Base-by-base conservation (phyloP, 2,888 invertebrate genomes). In the Mimas tiliae region DNA sequence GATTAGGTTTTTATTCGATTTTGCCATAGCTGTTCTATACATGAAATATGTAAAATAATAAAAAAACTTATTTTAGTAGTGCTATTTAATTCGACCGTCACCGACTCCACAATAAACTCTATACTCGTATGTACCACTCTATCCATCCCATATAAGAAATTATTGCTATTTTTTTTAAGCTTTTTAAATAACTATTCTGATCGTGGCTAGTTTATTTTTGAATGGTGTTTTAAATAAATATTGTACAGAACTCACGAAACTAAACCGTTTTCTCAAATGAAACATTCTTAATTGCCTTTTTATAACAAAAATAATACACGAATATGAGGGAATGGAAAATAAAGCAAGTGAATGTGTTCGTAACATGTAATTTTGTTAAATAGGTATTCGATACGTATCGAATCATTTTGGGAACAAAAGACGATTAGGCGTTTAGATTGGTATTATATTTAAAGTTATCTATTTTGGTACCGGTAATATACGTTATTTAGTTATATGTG, bases 351-450 rank as follows among this genome's bases (percentile, higher is more conserved):
- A 86, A 85, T 81, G 83, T 85, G 86, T 58, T 79, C 82, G 86
- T 83, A 91, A 89, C 91, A 75, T 93, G 83, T 92, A 93, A 93
- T 93, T 92, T 93, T 87, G 79, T 86, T 87, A 88, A 91, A 93
- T 89, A 88, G 85, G 90, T 87, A 88, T 92, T 89, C 86, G 91
- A 93, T 91, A 89, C 86, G 87, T 88, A 90, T 90, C 89, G 86
- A 87, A 86, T 85, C 82, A 85, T 86, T 89, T 88, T 86, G 77
- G 81, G 82, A 87, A 89, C 86, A 85, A 89, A 89, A 88, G 82
- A 84, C 76, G 84, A 80, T 82, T 78, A 82, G 84, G 69, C 78
- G 74, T 69, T 72, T 76, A 72, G 68, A 76, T 72, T 45, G 45
- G 72, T 74, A 16, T 19, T 74, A 75, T 73, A 68, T 73, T 69